Conservation (phyloP, 2,888 invertebrate genomes). For the Melangyna quadrimaculata region DNA sequence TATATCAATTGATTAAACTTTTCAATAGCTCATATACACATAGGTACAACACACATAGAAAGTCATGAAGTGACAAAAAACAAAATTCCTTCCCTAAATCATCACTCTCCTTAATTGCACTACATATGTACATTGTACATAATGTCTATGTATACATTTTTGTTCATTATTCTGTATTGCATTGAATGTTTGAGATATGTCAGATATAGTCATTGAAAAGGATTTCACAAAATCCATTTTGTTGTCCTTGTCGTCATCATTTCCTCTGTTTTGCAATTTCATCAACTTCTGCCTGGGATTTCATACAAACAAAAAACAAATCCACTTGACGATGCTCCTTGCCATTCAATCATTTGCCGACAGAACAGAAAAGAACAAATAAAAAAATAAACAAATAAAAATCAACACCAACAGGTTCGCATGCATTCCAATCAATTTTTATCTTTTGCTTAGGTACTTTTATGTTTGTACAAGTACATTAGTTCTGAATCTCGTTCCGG, state of each 20-base stretch:
- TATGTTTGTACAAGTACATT: not conserved
- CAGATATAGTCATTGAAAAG: slow-evolving; percentile 30
- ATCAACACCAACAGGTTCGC: slow-evolving; percentile 22
- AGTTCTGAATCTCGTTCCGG: not conserved
- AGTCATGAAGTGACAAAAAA: not conserved
- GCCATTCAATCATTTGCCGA: slow-evolving; percentile 47
- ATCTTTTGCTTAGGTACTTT: not conserved
- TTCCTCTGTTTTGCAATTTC: slow-evolving; percentile 26
- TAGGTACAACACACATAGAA: not conserved
- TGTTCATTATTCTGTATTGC: no score
- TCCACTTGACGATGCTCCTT: slow-evolving; percentile 8
- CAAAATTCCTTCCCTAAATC: slow-evolving; percentile 1
- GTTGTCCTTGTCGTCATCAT: not conserved
- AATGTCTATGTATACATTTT: no score
- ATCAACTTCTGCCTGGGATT: slow-evolving; percentile 26
- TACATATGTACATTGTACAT: no score
- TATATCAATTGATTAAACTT: slow-evolving; percentile 4
- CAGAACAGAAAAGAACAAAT: not conserved
- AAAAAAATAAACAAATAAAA: not conserved
- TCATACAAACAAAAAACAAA: slow-evolving; percentile 32
- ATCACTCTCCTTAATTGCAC: slow-evolving; percentile 55
- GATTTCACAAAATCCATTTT: slow-evolving; percentile 37
- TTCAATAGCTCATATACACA: not conserved
- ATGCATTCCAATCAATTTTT: slow-evolving; percentile 24
- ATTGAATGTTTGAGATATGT: not conserved